Evolutionary conservation across 2,888 invertebrate species (phyloP).

Genomic region (Sinodicranocentrus sp.): DNA sequence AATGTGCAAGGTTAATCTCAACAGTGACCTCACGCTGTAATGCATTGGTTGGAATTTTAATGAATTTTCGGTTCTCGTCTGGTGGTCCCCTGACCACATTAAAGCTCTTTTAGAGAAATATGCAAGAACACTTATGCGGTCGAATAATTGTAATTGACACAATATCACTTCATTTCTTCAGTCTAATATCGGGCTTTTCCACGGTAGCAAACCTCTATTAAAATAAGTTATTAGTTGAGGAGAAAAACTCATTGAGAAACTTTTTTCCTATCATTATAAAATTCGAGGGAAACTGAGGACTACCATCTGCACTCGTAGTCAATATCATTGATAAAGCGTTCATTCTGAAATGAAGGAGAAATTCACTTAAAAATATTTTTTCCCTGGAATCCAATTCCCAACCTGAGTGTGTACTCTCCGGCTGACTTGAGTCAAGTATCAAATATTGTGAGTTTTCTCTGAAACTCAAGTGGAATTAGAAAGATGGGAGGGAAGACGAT

Average conservation of each 20-base stretch:
- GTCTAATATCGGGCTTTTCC: conserved; percentile 30
- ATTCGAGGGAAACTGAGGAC: conserved; percentile 23
- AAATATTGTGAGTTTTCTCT: conserved; percentile 37
- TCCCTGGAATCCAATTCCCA: neutral
- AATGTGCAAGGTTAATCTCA: conserved; percentile 28
- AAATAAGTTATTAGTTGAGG: neutral
- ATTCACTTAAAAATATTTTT: conserved; percentile 3
- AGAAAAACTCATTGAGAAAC: conserved; percentile 4
- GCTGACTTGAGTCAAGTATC: conserved; percentile 40
- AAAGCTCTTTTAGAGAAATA: neutral
- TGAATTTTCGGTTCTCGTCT: conserved; percentile 18
- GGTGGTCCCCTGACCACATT: neutral
- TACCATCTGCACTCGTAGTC: too few species aligned
- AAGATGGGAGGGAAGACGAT: too few species aligned
- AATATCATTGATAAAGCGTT: too few species aligned
- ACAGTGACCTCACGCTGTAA: conserved; percentile 34
- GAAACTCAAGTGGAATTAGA: conserved; percentile 19
- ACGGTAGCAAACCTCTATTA: neutral
- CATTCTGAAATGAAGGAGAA: neutral
- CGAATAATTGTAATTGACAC: conserved; percentile 36
- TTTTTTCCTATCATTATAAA: conserved; percentile 21
- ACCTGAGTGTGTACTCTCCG: neutral
- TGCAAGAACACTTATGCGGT: conserved; percentile 30
- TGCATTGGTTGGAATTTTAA: conserved; percentile 38
- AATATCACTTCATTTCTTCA: conserved; percentile 19